These are phyloP conservation scores for Thymallus thymallus DNA, from an alignment of 2,113 vertebrate genomes.

Conservation along the genomic window DNA sequence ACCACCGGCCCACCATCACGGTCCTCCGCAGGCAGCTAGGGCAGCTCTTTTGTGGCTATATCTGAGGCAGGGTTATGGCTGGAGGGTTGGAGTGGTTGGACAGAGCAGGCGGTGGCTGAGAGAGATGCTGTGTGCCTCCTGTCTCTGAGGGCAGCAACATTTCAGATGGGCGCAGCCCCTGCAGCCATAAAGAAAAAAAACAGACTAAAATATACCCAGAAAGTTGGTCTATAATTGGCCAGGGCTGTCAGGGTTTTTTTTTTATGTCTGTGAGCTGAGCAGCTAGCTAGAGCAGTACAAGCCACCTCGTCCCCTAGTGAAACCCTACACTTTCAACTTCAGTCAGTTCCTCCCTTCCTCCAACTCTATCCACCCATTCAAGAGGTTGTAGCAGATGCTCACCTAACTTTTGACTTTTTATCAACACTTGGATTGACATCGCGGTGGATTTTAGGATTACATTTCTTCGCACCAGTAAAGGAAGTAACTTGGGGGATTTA, in stretches of 20 bases:
- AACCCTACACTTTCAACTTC: slow-evolving; percentile 58
- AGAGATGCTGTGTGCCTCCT: slow-evolving; percentile 43
- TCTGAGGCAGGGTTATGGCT: slow-evolving; percentile 36
- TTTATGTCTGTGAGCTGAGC: slow-evolving; percentile 15
- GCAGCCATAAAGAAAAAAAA: slow-evolving; percentile 50
- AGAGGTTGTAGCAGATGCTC: slow-evolving; percentile 51
- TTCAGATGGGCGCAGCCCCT: slow-evolving; percentile 62
- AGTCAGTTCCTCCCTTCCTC: slow-evolving; percentile 35
- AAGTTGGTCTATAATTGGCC: slow-evolving; percentile 72
- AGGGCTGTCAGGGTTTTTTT: slow-evolving; percentile 41
- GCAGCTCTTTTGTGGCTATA: slow-evolving; percentile 64
- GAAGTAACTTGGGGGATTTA: slow-evolving; percentile 43
- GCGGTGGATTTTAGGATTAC: slow-evolving; percentile 64
- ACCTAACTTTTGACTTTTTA: slow-evolving; percentile 49
- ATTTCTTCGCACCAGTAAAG: slow-evolving; percentile 18
- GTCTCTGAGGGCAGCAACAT: slow-evolving; percentile 57
- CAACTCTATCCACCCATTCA: slow-evolving; percentile 59
- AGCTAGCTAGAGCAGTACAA: slow-evolving; percentile 40
- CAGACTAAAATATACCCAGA: slow-evolving; percentile 70
- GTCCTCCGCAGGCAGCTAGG: slow-evolving; percentile 56
- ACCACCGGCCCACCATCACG: neutral
- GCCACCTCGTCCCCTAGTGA: slow-evolving; percentile 55
- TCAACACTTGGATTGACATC: slow-evolving; percentile 59
- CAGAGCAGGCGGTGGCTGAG: slow-evolving; percentile 51
- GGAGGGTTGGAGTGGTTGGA: slow-evolving; percentile 31